Conservation (phyloP, 92 coral and sea anemone genomes). For the Zoanthus gigantus region DNA sequence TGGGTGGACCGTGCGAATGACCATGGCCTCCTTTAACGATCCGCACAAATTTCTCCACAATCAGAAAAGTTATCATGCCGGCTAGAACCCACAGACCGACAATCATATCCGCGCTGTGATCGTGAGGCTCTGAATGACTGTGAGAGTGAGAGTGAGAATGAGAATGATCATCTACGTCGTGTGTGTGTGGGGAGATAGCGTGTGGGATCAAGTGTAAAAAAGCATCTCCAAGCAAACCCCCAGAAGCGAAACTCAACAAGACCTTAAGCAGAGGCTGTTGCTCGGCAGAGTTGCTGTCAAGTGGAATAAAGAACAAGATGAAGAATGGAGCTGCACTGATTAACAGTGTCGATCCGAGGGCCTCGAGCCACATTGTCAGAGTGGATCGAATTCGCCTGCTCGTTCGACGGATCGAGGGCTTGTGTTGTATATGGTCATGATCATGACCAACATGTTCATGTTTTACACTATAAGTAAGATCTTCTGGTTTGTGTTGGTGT, state of each 20-base stretch:
- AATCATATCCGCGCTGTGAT: conserved; percentile 82
- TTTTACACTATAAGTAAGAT: conserved; percentile 42
- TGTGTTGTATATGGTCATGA: conserved; percentile 55
- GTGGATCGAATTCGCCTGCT: conserved; percentile 63
- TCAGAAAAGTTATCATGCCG: conserved; percentile 92
- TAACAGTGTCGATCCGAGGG: conserved; percentile 87
- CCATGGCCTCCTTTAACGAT: conserved; percentile 93
- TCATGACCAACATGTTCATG: conserved; percentile 44
- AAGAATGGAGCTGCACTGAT: conserved; percentile 99
- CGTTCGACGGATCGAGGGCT: conserved; percentile 35
- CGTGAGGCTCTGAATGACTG: conserved; percentile 53
- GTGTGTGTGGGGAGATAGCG: conserved; percentile 96
- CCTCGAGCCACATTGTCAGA: conserved; percentile 83
- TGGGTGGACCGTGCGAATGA: conserved; percentile 61
- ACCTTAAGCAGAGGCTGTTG: conserved; percentile 91
- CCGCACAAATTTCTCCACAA: conserved; percentile 96
- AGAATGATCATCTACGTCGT: conserved; percentile 71
- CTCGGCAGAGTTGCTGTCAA: conserved; percentile 90
- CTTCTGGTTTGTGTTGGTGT: conserved; percentile 64
- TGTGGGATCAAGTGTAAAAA: conserved; percentile 97
- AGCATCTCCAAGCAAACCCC: conserved; percentile 98
- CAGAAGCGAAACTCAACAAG: conserved; percentile 94
- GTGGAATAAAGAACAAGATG: conserved; percentile 92
- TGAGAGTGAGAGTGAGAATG: conserved; percentile 71
- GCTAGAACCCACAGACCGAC: conserved; percentile 99